Evolutionary conservation across 2,797 vertebrate genomes (phyloP).

Genomic region (Chloroceryle amazona): DNA sequence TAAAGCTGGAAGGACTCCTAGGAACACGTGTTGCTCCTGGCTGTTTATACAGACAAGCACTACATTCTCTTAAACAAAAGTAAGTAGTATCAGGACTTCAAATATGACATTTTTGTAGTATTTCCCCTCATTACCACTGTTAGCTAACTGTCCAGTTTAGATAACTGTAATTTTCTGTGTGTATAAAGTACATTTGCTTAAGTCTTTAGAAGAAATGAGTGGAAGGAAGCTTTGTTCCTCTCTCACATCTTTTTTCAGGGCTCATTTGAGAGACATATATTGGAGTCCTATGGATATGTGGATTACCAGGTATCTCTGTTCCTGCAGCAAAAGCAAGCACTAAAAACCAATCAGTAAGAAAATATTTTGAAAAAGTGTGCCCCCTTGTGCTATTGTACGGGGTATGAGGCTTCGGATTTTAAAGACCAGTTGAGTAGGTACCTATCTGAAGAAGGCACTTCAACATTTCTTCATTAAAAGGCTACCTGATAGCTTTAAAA

Average conservation of each 20-base stretch:
- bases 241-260: background rate
- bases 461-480: background rate
- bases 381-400: background rate
- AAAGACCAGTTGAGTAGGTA: background rate
- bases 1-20: background rate
- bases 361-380: background rate
- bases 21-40: background rate
- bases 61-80: background rate
- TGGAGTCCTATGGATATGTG: background rate
- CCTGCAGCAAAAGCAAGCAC: background rate
- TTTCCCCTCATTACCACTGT: background rate
- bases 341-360: background rate
- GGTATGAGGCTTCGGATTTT: background rate
- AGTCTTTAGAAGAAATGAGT: background rate
- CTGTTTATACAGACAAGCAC: background rate
- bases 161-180: background rate
- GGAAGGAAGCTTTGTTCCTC: background rate
- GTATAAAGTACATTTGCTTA: background rate
- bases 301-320: background rate
- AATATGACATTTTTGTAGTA: background rate
- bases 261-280: background rate
- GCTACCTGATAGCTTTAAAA: background rate
- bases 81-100: background rate
- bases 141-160: background rate
- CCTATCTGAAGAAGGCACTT: background rate